phyloP scores from a whole-genome alignment of 2,888 invertebrate genomes.

The Acheta domesticus region DNA sequence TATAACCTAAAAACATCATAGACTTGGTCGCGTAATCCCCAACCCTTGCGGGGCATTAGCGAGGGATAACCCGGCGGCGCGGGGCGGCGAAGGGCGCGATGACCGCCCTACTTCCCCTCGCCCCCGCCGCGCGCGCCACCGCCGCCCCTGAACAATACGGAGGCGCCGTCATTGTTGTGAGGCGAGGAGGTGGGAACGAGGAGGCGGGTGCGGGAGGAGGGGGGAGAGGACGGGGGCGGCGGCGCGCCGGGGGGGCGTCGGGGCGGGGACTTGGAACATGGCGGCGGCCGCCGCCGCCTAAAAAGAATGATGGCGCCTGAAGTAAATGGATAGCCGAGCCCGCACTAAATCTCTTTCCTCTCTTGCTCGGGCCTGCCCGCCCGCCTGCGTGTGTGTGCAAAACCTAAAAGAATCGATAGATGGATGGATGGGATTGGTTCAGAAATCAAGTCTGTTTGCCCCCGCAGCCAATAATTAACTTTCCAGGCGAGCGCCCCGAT shows the following conservation, averaged over 20 bases:
- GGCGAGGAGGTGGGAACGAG: neutral
- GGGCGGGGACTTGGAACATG: neutral
- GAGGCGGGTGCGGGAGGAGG: neutral
- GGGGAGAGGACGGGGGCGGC: neutral
- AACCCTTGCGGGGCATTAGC: slow-evolving; percentile 18
- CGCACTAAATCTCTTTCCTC: slow-evolving; percentile 23
- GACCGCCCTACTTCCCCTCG: neutral
- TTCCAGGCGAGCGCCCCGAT: slow-evolving; percentile 32
- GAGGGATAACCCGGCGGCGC: neutral
- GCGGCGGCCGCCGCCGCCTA: neutral
- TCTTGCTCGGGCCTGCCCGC: slow-evolving; percentile 3
- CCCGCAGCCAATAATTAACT: slow-evolving; percentile 37
- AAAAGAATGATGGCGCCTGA: slow-evolving; percentile 24
- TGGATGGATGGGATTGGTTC: slow-evolving; percentile 36
- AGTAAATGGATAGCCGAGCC: slow-evolving; percentile 20
- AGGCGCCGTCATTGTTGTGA: slow-evolving; percentile 2
- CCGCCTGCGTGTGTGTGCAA: slow-evolving; percentile 11
- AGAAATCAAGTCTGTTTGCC: slow-evolving; percentile 35
- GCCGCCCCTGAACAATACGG: neutral
- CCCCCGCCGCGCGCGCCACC: neutral
- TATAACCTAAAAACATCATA: slow-evolving; percentile 18
- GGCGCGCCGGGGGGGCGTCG: neutral
- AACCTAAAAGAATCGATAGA: slow-evolving; percentile 29
- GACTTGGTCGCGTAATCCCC: slow-evolving; percentile 18
- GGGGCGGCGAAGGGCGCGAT: neutral